Evolutionary conservation across 1,140 invertebrate species (phyloP), one percentile per base, ranked within the genome.

Genomic region (Apis florea): DNA sequence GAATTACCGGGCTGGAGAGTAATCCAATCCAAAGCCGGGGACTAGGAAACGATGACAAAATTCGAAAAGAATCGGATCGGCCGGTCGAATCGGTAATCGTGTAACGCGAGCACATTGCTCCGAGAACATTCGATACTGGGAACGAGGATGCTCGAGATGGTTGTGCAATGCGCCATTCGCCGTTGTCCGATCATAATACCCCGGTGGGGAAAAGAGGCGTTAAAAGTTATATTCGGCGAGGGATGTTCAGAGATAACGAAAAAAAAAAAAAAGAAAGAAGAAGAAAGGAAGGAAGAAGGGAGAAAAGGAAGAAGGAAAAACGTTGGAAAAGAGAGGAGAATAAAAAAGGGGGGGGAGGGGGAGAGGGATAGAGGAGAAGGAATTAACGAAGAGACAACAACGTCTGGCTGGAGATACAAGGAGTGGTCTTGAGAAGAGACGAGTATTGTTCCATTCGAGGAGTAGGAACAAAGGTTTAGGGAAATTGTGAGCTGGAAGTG

Each of bases 61-160:
- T 66, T 76, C 26, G 61, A n/a, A 66, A 76, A 76, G 63, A 66
- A 76, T 54, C 70, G 72, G 40, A 63, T 73, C 56, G 31, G 21
- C n/a, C 47, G 21, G 26, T 53, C 24, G 73, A 53, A 76, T 40
- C 61, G 61, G 74, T 47, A 76, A 76, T 76, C 61, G 74, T 77
- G 74, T 67, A 77, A 77, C 74, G 61, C 49, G 74, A 66, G 61
- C 49, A 40, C 61, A 10, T 26, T 47, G 74, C 21, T 56, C 31
- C 63, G 15, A 54, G 74, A 77, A 77, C 63, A 47, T 77, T 77
- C 63, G 74, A 77, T 56, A 67, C 31, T 31, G 74, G 74, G 67
- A 77, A 67, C 63, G 31, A n/a, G 63, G 24, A 77, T 47, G 26
- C 51, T 67, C 31, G 63, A 67, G 63, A 54, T 67, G 51, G 13